Evolutionary conservation across 1,140 invertebrate genomes (phyloP), one percentile per base, ranked within the genome.

Genomic region (Dendrolimus kikuchii): DNA sequence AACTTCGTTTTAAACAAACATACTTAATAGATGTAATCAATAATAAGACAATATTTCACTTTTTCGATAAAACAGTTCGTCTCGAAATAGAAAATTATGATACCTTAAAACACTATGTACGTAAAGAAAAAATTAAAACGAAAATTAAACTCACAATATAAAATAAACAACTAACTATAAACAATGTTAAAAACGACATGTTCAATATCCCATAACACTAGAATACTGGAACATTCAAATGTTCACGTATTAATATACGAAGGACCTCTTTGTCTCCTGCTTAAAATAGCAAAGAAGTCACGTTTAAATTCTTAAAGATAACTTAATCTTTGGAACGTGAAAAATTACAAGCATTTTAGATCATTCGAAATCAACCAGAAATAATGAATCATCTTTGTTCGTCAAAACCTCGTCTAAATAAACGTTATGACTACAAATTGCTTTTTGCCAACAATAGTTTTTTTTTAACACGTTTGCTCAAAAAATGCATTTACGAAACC

Each of bases 121-220:
- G n/a, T 46, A 47, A 23, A 40, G 9, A 9, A 53, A 49, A 40
- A 53, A 23, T 23, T 39, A 10, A 53, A 47, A 45, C 46, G 47
- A 57, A 57, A 49, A 49, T 53, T 53, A 46, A 46, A 57, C 56
- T 57, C 56, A 57, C 56, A 40, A 57, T 37, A 47, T 57, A 57
- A 49, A 57, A 49, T 6, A 50, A 10, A 23, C 43, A 53, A 48
- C 40, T 41, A 9, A 57, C 40, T 42, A 57, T 23, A 37, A 53
- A 37, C 8, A 57, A 43, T 2, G 10, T 40, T 39, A 57, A 41
- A 38, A 53, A 57, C 56, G 56, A 57, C 56, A 57, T 57, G 41
- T 53, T 53, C 9, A 8, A 52, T 7, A 9, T 43, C 6, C 5
- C 9, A 52, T 48, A 5, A 51, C 50, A 49, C 9, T 45, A 52